These are phyloP conservation scores for Chionodraco myersi DNA, from an alignment of 2,113 vertebrate species.

Conservation along the genomic window DNA sequence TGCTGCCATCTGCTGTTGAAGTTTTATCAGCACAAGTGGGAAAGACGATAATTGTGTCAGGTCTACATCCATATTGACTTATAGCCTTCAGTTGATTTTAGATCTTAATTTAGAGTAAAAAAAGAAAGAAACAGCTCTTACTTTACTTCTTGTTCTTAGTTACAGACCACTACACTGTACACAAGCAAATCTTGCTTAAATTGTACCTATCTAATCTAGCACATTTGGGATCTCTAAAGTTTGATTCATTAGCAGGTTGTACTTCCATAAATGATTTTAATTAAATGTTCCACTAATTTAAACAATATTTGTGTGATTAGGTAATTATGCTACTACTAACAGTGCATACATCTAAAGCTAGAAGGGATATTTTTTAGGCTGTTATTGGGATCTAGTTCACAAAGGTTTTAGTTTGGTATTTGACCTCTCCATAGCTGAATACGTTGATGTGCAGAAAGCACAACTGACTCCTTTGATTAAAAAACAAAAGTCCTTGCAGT, in stretches of 20 bases:
- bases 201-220: background rate
- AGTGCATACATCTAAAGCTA: background rate
- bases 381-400: background rate
- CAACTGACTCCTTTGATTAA: no score
- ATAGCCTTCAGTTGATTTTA: no score
- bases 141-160: background rate
- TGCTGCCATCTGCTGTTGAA: conserved; percentile 75
- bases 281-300: no score
- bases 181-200: background rate
- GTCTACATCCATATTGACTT: no score
- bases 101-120: no score
- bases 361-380: background rate
- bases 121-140: no score
- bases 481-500: no score
- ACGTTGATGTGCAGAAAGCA: no score
- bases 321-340: no score
- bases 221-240: background rate
- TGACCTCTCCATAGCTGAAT: no score
- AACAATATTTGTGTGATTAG: no score
- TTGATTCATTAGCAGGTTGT: no score
- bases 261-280: background rate
- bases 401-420: conserved; percentile 11
- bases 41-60: background rate
- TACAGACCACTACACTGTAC: background rate
- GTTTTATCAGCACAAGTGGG: background rate